Conservation (phyloP, 2,888 invertebrate species). For the Dexiosoma caninum region DNA sequence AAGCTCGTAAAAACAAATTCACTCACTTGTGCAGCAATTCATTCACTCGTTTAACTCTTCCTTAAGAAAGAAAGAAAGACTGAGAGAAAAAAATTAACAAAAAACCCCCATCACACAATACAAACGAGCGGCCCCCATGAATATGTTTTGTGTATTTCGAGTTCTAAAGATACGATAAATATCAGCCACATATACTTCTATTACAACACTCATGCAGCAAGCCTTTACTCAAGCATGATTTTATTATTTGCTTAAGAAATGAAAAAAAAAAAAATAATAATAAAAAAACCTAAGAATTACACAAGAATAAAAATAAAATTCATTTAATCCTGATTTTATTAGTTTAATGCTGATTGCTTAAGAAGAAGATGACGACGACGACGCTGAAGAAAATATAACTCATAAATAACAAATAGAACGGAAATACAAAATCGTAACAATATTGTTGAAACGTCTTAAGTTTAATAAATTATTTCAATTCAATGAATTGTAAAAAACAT, state of each 20-base stretch:
- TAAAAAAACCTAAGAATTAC: too few species aligned
- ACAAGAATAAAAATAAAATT: constrained; percentile 38
- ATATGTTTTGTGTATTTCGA: not conserved
- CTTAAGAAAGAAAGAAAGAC: too few species aligned
- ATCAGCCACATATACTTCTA: not conserved
- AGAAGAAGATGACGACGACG: too few species aligned
- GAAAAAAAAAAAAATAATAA: not conserved
- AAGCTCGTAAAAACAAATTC: constrained; percentile 60
- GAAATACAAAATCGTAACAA: constrained; percentile 58
- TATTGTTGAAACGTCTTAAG: constrained; percentile 54
- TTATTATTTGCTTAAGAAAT: constrained; percentile 1
- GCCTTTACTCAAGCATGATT: constrained; percentile 18
- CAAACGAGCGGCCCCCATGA: not conserved
- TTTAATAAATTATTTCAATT: constrained; percentile 60
- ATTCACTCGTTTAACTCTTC: constrained; percentile 39
- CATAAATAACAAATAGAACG: constrained; percentile 57
- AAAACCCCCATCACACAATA: not conserved
- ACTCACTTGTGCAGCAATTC: not conserved
- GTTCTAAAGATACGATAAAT: constrained; percentile 16
- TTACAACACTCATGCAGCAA: not conserved
- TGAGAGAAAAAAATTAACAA: constrained; percentile 4
- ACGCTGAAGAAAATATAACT: too few species aligned
- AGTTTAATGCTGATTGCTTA: constrained; percentile 50
- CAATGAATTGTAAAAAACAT: constrained; percentile 54
- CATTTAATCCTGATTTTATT: constrained; percentile 61